These are phyloP conservation scores for Drymonia ruficornis DNA, from an alignment of 2,888 invertebrate species.

Conservation along the genomic window DNA sequence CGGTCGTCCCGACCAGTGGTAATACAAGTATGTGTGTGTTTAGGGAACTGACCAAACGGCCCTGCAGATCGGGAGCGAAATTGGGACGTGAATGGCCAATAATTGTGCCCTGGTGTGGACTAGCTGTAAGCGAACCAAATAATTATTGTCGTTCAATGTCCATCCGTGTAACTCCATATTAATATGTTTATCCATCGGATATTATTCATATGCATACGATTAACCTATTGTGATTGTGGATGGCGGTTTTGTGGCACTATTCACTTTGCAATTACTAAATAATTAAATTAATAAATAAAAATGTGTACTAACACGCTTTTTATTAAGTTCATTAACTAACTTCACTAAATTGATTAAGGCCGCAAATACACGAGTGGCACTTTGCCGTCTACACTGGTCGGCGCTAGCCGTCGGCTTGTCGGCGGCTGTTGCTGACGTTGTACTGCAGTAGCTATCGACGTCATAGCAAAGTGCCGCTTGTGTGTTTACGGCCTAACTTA, in stretches of 20 bases:
- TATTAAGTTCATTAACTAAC: too few species aligned
- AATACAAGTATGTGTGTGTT: not conserved
- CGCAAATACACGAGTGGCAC: too few species aligned
- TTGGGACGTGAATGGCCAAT: not conserved
- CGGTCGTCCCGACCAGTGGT: not conserved
- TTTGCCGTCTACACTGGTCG: too few species aligned
- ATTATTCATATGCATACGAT: conserved; percentile 14
- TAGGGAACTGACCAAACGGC: not conserved
- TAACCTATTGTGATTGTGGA: not conserved
- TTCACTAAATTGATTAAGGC: too few species aligned
- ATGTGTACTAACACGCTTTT: too few species aligned
- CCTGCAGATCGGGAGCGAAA: not conserved
- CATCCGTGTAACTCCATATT: conserved; percentile 41
- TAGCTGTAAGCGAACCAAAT: conserved; percentile 31
- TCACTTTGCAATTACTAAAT: not conserved
- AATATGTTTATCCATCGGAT: conserved; percentile 15
- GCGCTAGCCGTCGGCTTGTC: too few species aligned
- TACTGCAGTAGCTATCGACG: too few species aligned
- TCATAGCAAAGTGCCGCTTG: too few species aligned
- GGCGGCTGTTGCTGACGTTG: too few species aligned
- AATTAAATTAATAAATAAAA: too few species aligned
- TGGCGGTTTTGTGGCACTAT: conserved; percentile 1
- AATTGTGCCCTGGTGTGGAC: not conserved
- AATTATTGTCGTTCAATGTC: conserved; percentile 44
- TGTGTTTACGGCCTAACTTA: too few species aligned